phyloP scores from a whole-genome alignment of 2,113 vertebrate species.

The Xiphorhynchus elegans region DNA sequence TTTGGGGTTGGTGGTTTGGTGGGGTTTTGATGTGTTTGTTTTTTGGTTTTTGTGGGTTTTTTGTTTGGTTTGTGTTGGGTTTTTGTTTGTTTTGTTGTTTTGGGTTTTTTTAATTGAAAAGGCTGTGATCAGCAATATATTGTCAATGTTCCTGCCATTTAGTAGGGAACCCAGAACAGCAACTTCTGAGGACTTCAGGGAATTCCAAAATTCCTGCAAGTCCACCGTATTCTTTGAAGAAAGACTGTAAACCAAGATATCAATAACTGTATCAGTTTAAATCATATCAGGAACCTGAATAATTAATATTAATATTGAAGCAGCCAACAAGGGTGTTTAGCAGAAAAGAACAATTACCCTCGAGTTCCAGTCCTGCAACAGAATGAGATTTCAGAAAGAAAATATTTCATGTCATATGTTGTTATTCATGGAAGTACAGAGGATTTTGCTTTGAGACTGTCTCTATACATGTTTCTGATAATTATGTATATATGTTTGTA shows the following conservation, averaged over 20 bases:
- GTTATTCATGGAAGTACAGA: not conserved
- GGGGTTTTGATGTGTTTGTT: no score
- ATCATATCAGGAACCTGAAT: not conserved
- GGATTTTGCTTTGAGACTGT: accelerated
- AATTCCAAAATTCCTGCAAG: not conserved
- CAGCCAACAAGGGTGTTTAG: not conserved
- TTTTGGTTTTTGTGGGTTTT: not conserved
- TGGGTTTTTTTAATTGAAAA: not conserved
- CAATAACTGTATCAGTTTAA: not conserved
- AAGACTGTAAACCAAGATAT: not conserved
- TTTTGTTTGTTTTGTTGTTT: no score
- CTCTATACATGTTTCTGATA: not conserved
- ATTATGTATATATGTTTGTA: not conserved
- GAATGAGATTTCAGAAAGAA: not conserved
- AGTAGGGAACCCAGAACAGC: not conserved
- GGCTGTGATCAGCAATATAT: not conserved
- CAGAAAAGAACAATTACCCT: not conserved
- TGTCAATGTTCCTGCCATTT: not conserved
- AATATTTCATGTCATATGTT: not conserved
- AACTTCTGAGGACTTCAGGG: not conserved
- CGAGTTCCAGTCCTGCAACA: not conserved
- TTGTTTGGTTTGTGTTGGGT: no score
- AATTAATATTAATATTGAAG: not conserved
- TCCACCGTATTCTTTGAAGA: not conserved
- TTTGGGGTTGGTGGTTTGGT: not conserved